A percentile compares a stretch with the other conserved stretches of the same genome.
Conservation (phyloP, 2,888 invertebrate species). For the Lingula anatina region DNA sequence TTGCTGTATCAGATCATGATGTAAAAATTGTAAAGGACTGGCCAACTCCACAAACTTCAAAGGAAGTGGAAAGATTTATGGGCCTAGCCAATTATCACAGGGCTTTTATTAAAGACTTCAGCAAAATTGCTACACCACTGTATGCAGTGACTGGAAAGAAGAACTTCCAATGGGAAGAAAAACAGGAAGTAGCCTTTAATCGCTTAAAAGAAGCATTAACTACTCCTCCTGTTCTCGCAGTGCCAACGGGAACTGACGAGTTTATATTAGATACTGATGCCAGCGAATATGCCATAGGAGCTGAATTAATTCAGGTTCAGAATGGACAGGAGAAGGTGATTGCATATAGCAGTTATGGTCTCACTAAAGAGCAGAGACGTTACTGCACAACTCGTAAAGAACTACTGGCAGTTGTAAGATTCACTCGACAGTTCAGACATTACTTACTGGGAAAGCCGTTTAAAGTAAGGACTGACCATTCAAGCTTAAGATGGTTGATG, state of each 20-base stretch:
- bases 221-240: background rate
- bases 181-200: background rate
- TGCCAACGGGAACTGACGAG: background rate
- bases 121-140: background rate
- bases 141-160: background rate
- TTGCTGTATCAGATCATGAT: background rate
- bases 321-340: conserved; percentile 3
- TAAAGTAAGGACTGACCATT: conserved; percentile 8
- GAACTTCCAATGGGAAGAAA: background rate
- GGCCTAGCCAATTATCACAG: conserved; percentile 6
- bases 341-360: conserved; percentile 2
- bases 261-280: conserved; percentile 10
- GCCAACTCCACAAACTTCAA: background rate
- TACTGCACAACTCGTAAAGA: conserved; percentile 12
- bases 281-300: conserved; percentile 3
- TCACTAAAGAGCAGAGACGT: conserved; percentile 4
- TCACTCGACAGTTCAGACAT: conserved; percentile 6
- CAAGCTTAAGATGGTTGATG: conserved; percentile 7
- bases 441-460: conserved; percentile 10
- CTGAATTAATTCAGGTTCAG: conserved; percentile 8
- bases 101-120: background rate
- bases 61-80: conserved; percentile 2
- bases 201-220: background rate
- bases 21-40: background rate
- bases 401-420: conserved; percentile 9